Evolutionary conservation across 2,797 vertebrate genomes (phyloP).

Genomic region (Phylloscopus collybita): DNA sequence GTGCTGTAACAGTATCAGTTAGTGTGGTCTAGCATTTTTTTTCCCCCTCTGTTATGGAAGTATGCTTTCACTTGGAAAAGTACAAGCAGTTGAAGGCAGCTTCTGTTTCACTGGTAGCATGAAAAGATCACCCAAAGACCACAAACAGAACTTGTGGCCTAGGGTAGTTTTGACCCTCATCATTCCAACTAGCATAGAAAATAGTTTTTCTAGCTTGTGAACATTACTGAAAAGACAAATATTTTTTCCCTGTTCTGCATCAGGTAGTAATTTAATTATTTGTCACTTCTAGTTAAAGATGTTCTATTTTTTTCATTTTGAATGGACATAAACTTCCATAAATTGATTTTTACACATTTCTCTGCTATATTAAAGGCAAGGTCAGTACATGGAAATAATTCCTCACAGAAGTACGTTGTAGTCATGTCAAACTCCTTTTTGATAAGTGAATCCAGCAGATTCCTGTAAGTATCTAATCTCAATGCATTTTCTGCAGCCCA

Average conservation of each 20-base stretch:
- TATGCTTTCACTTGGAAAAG: not conserved
- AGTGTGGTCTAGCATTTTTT: not conserved
- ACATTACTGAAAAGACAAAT: not conserved
- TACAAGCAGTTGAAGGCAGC: not conserved
- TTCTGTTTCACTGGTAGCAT: not conserved
- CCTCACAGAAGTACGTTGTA: not conserved
- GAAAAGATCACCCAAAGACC: not conserved
- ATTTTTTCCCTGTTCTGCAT: not conserved
- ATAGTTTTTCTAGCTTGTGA: not conserved
- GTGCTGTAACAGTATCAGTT: not conserved
- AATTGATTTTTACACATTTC: not conserved
- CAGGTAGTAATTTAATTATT: not conserved
- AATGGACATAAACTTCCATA: not conserved
- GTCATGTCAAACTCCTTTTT: not conserved
- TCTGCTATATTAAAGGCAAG: not conserved
- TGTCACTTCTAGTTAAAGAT: not conserved
- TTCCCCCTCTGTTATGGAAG: not conserved
- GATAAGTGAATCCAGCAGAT: not conserved
- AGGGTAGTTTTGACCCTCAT: accelerated
- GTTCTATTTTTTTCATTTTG: not conserved
- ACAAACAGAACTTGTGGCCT: not conserved
- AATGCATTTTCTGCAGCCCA: not conserved
- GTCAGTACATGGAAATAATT: not conserved
- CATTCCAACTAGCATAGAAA: not conserved
- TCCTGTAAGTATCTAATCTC: not conserved